Evolutionary conservation across 2,113 vertebrate genomes (phyloP).

Genomic region (Calonectris borealis): DNA sequence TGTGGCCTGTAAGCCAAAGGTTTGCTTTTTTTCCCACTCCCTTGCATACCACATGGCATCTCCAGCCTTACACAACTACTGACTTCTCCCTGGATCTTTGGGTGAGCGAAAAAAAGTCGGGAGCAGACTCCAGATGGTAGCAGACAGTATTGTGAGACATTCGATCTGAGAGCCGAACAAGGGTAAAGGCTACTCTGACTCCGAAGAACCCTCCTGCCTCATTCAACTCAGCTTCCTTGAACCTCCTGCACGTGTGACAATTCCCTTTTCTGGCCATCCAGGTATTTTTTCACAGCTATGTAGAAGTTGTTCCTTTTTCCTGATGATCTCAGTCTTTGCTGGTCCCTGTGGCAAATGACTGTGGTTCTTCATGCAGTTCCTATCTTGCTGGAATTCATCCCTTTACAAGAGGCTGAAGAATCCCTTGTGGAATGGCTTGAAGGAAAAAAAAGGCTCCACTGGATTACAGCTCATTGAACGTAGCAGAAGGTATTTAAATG

Average conservation of each 20-base stretch:
- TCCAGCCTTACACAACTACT: slow-evolving; percentile 13
- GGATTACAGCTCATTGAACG: not conserved
- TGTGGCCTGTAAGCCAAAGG: slow-evolving; percentile 44
- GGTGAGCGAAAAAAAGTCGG: not conserved
- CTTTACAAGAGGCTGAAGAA: not conserved
- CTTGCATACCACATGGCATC: slow-evolving; percentile 24
- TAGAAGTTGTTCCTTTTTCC: not conserved
- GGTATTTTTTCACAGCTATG: not conserved
- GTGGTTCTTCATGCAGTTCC: not conserved
- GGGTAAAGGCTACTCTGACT: not conserved
- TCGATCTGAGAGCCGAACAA: not conserved
- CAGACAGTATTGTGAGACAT: not conserved
- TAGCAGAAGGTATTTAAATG: not conserved
- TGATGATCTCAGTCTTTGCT: not conserved
- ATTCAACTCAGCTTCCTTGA: not conserved
- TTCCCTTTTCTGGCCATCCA: not conserved
- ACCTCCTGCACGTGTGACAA: not conserved
- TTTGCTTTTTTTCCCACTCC: slow-evolving; percentile 39
- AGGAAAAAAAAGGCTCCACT: not conserved
- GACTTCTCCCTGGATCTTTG: not conserved
- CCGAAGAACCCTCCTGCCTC: not conserved
- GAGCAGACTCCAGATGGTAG: not conserved
- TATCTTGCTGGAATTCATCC: not conserved
- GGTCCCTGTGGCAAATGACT: not conserved
- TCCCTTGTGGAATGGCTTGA: not conserved